Percentiles rank a stretch among this genome's conserved stretches.
Evolutionary conservation across 1,140 invertebrate species (phyloP).

Genomic region (Octopus bimaculoides): DNA sequence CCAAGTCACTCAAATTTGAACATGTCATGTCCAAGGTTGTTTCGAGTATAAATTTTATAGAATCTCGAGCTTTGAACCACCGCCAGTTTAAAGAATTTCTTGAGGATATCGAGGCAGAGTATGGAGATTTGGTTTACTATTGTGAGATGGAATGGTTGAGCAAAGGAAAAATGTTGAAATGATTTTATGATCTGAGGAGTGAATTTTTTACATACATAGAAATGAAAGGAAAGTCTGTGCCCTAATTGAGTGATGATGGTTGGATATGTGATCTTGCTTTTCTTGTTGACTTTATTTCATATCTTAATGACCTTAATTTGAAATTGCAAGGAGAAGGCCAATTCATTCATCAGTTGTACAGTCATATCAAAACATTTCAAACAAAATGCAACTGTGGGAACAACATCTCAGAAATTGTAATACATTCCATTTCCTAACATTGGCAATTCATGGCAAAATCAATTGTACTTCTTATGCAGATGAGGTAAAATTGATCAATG

Average conservation of each 20-base stretch:
- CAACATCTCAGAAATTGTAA: background rate
- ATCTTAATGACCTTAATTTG: background rate
- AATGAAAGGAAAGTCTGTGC: too few relatives aligned
- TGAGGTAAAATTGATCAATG: background rate
- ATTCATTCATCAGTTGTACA: background rate
- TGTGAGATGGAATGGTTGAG: background rate
- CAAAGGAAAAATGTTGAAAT: conserved; percentile 2
- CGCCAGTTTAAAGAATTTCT: conserved; percentile 7
- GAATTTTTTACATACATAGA: background rate
- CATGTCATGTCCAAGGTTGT: too few relatives aligned
- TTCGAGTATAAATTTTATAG: conserved; percentile 1
- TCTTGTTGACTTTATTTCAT: background rate
- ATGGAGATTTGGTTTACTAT: background rate
- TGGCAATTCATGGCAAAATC: background rate
- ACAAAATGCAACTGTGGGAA: background rate
- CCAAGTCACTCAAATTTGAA: too few relatives aligned
- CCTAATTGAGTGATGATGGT: too few relatives aligned
- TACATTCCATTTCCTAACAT: background rate
- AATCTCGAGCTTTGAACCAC: background rate
- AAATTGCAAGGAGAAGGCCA: conserved; percentile 1
- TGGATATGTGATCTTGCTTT: conserved; percentile 4
- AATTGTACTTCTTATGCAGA: background rate
- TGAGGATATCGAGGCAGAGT: background rate
- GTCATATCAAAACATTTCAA: conserved; percentile 4
- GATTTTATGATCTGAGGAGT: conserved; percentile 3